Base-by-base conservation (phyloP, 2,888 invertebrate genomes). In the Apotomis capreana region DNA sequence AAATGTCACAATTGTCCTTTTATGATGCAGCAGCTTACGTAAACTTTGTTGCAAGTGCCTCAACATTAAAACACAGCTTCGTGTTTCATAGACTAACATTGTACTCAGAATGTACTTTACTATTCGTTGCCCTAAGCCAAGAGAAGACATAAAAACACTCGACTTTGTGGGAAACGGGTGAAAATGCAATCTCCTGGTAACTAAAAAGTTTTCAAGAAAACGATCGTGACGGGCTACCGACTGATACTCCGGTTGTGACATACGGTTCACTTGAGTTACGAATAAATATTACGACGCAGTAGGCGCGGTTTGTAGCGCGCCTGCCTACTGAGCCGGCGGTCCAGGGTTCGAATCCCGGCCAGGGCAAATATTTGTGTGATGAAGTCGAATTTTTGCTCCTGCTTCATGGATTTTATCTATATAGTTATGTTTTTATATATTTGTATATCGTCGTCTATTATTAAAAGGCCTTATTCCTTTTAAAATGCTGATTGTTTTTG, bases 131-230 rank as follows among this genome's bases (percentile, higher is more conserved):
- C 83, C 76, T 77, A 77, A 78, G 76, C 67, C 69, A 69, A 74
- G 60, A 75, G 73, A 74, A 78, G 76, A 82, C 79, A 80, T 79
- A 81, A 81, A 83, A 84, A 79, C 83, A 79, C 78, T 68, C 72
- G 75, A 79, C 83, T 84, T 81, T 79, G 80, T 78, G 78, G 76
- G 74, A 76, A 76, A 75, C 77, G 80, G 82, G 79, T 80, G 84
- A 82, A 83, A 87, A 86, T 85, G 86, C 86, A 86, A 87, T 86
- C 82, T 83, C 79, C 78, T 74, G 78, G 85, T 84, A 86, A 86
- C 87, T 87, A 85, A 86, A 86, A 86, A 85, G 79, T 85, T 85
- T 83, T 80, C 78, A 80, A 86, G 85, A 81, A 84, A 85, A 83
- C 82, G 84, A 84, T 87, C 81, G 82, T 78, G 77, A 76, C 78